Base-by-base conservation (phyloP, 2,797 vertebrate species). In the Aplochiton taeniatus region DNA sequence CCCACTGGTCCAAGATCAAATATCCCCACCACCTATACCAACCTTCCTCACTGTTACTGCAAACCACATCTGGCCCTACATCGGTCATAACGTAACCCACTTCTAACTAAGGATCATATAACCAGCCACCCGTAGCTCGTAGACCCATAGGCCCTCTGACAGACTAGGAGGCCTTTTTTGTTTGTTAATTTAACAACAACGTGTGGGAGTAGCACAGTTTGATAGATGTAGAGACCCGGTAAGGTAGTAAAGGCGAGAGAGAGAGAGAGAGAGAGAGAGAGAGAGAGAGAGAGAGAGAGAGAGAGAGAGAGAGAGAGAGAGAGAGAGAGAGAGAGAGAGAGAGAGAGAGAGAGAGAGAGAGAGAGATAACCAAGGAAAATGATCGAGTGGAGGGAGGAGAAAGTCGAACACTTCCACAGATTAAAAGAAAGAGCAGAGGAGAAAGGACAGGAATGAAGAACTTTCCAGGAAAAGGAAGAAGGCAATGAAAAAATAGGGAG, bases 271-370 rank as follows among this genome's bases (percentile, higher is more conserved):
- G 13, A 59, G 58, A 47, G 44, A 47, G 44, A 42, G 54, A n/a
- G 20, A 14, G 43, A 13, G 54, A 45, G 56, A 56, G 56, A 58
- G 31, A 42, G 31, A 56, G 43, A 4, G 16, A 19, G 44, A 60
- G 10, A 46, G 17, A 42, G 54, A 57, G 0, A 42, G 53, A 55
- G 53, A 55, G 10, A 55, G 53, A 55, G 54, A 8, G 13, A 42
- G 20, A 57, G 12, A 42, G 18, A 55, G 53, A 19, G 16, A 54
- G 16, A 53, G 52, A 53, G n/a, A 70, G 75, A 50, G 67, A 68
- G 72, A 71, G 76, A 64, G 68, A 85, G 75, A 69, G 82, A 60
- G 44, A 74, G 65, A 72, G 68, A 19, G 54, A 12, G 19, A 55
- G 53, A 57, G 58, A 48, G 8, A 48, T 10, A 48, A 6, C 31